phyloP scores from a whole-genome alignment of 2,888 invertebrate genomes.

The Dynastes maya region DNA sequence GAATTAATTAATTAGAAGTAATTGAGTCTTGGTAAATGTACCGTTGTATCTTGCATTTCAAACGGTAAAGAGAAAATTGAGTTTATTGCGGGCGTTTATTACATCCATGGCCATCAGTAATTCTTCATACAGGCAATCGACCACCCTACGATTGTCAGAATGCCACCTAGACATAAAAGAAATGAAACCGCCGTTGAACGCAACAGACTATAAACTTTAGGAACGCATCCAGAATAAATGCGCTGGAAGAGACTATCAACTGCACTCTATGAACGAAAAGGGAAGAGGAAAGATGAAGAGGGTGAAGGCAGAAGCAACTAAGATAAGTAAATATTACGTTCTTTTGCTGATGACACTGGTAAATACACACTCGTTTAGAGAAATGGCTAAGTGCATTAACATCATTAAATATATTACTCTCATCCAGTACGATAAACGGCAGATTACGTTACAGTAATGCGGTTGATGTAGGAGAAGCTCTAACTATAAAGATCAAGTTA shows the following conservation, averaged over 20 bases:
- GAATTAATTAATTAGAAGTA: too few species aligned
- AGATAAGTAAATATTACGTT: conserved; percentile 41
- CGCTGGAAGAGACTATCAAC: conserved; percentile 60
- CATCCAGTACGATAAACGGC: conserved; percentile 25
- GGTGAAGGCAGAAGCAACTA: conserved; percentile 2
- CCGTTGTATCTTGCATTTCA: neutral
- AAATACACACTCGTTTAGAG: conserved; percentile 18
- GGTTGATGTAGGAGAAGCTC: neutral
- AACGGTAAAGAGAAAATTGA: conserved; percentile 20
- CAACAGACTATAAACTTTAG: conserved; percentile 60
- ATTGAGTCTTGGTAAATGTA: neutral
- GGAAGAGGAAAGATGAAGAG: conserved; percentile 1
- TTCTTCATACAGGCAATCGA: conserved; percentile 39
- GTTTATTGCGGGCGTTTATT: conserved; percentile 29
- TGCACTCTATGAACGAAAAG: conserved; percentile 51
- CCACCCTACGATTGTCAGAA: conserved; percentile 21
- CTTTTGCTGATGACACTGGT: conserved; percentile 16
- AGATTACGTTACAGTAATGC: conserved; percentile 11
- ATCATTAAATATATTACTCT: conserved; percentile 36
- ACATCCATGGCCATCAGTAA: conserved; percentile 12
- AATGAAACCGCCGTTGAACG: conserved; percentile 56
- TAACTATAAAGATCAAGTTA: conserved; percentile 15
- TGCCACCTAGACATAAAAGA: conserved; percentile 42
- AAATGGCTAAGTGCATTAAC: conserved; percentile 40
- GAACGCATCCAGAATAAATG: conserved; percentile 61